Percentiles rank a stretch among this genome's conserved stretches.
phyloP scores from a whole-genome alignment of 2,888 invertebrate genomes.

The Macrophya annulata region DNA sequence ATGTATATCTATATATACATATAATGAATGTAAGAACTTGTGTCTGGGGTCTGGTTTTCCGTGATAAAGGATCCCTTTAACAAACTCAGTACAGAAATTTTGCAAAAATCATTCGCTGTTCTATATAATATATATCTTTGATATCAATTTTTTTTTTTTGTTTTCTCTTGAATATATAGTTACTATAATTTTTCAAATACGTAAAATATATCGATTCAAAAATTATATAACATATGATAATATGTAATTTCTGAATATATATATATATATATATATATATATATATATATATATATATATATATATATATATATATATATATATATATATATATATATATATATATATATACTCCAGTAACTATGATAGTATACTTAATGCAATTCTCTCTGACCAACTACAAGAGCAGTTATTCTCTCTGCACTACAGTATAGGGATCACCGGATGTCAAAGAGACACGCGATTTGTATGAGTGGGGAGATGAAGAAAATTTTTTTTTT shows the following conservation, averaged over 20 bases:
- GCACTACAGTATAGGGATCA: background rate
- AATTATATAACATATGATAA: too few species aligned
- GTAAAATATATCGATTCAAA: too few species aligned
- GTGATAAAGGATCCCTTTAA: background rate
- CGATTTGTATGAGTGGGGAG: background rate
- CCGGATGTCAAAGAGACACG: slow-evolving; percentile 28
- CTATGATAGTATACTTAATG: background rate
- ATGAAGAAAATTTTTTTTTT: background rate
- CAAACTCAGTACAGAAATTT: background rate
- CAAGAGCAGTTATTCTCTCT: background rate
- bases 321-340: too few species aligned
- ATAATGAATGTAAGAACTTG: background rate
- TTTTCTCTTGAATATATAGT: background rate
- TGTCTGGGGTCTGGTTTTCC: background rate
- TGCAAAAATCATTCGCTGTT: background rate
- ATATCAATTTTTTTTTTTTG: background rate
- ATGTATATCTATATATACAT: background rate
- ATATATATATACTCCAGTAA: background rate
- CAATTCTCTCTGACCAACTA: background rate
- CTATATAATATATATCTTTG: too few species aligned
- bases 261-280: too few species aligned
- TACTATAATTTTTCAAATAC: background rate
- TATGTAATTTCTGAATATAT: background rate
- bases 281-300: too few species aligned
- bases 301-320: too few species aligned